A percentile compares a stretch with the other conserved stretches of the same genome.
Conservation (phyloP, 2,888 invertebrate genomes). For the Graphium colonna region DNA sequence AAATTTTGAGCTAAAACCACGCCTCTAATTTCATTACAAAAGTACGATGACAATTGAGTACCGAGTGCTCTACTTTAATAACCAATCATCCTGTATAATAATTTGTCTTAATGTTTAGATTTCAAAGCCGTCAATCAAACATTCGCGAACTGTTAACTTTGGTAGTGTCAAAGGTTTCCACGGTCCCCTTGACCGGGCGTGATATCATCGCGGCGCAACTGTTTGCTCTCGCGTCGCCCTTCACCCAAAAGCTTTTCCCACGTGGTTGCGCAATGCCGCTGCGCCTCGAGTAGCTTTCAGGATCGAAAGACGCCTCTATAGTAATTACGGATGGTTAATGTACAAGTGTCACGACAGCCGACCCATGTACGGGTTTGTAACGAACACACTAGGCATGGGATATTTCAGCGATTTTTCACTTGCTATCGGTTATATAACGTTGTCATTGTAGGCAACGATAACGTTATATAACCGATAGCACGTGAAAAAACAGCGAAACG, state of each 20-base stretch:
- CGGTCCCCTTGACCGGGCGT: slow-evolving; percentile 67
- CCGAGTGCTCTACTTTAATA: too few relatives aligned
- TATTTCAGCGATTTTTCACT: too few relatives aligned
- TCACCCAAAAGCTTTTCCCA: slow-evolving; percentile 53
- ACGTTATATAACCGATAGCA: too few relatives aligned
- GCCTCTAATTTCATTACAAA: too few relatives aligned
- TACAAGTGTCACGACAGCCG: slow-evolving; percentile 13
- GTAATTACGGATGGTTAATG: slow-evolving; percentile 41
- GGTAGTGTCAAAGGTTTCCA: slow-evolving; percentile 37
- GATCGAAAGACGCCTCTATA: slow-evolving; percentile 38
- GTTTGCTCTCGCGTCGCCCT: slow-evolving; percentile 61
- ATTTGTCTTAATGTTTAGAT: background rate
- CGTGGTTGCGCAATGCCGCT: slow-evolving; percentile 52
- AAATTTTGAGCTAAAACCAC: too few relatives aligned
- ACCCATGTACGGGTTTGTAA: too few relatives aligned
- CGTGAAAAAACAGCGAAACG: too few relatives aligned
- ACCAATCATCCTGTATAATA: slow-evolving; percentile 25
- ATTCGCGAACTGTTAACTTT: slow-evolving; percentile 28
- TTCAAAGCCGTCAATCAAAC: slow-evolving; percentile 9
- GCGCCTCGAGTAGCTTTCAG: slow-evolving; percentile 45
- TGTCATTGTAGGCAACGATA: too few relatives aligned
- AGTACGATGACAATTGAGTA: too few relatives aligned
- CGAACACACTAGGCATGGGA: too few relatives aligned
- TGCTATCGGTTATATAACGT: background rate
- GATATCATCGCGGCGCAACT: slow-evolving; percentile 62